A percentile compares a stretch with the other conserved stretches of the same genome.
Conservation (phyloP, 2,113 vertebrate genomes). For the Micromys minutus region DNA sequence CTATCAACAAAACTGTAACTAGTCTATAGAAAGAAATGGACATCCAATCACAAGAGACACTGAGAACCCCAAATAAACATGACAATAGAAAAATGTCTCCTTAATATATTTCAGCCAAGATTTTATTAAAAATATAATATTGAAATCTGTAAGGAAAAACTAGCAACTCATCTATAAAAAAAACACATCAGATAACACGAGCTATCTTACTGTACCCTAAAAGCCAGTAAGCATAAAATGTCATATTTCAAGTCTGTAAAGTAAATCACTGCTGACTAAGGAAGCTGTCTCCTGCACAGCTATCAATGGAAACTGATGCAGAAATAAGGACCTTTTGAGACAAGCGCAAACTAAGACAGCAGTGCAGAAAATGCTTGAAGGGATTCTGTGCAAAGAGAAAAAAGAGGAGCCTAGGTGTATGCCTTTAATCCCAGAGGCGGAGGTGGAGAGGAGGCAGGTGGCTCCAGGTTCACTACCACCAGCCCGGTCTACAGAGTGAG, state of each 20-base stretch:
- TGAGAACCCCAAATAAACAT: background rate
- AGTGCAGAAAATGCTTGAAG: background rate
- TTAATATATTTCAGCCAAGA: background rate
- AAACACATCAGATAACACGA: background rate
- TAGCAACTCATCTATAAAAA: background rate
- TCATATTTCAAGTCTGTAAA: background rate
- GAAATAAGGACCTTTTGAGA: background rate
- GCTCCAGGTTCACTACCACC: background rate
- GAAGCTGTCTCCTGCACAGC: background rate
- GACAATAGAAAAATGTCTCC: background rate
- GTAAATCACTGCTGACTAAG: background rate
- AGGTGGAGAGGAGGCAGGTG: background rate
- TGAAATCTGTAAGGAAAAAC: background rate
- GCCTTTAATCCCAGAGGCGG: background rate
- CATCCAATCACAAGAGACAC: background rate
- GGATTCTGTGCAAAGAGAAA: background rate
- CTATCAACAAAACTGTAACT: background rate
- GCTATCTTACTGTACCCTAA: background rate
- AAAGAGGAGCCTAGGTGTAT: background rate
- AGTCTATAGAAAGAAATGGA: background rate
- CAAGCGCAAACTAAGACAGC: background rate
- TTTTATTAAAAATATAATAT: background rate
- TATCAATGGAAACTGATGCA: background rate
- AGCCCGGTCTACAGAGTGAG: background rate
- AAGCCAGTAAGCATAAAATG: background rate